phyloP scores from a whole-genome alignment of 2,113 vertebrate species.

The Callionymus lyra region DNA sequence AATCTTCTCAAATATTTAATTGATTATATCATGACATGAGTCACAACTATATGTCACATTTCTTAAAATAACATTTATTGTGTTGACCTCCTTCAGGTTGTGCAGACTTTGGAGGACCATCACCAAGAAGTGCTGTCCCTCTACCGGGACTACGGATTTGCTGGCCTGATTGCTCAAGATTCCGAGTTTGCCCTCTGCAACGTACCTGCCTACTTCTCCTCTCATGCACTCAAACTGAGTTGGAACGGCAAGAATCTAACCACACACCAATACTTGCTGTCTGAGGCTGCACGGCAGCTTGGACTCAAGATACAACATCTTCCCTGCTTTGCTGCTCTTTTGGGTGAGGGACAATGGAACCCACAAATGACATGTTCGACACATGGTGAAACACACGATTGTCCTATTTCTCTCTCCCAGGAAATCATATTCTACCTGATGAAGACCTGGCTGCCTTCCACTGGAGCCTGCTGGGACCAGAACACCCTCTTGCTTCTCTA shows the following conservation, averaged over 20 bases:
- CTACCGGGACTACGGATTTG: constrained; percentile 83
- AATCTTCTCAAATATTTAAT: too few relatives aligned
- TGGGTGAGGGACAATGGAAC: constrained; percentile 62
- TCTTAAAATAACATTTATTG: too few relatives aligned
- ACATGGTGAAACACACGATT: background rate
- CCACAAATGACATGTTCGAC: background rate
- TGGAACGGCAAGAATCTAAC: constrained; percentile 93
- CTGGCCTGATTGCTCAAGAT: constrained; percentile 87
- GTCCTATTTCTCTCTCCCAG: constrained; percentile 46
- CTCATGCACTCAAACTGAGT: constrained; percentile 85
- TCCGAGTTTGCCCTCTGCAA: constrained; percentile 88
- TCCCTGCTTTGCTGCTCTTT: constrained; percentile 82
- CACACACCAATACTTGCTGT: constrained; percentile 87
- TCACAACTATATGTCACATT: too few relatives aligned
- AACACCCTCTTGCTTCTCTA: constrained; percentile 86
- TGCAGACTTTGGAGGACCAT: constrained; percentile 88
- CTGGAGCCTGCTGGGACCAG: constrained; percentile 88
- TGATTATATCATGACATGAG: too few relatives aligned
- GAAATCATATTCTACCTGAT: constrained; percentile 90
- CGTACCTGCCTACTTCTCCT: constrained; percentile 84
- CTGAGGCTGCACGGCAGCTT: constrained; percentile 82
- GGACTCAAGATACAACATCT: constrained; percentile 84
- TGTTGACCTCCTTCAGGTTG: constrained; percentile 63
- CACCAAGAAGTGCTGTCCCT: constrained; percentile 89
- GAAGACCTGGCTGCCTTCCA: constrained; percentile 92